phyloP scores from a whole-genome alignment of 2,888 invertebrate species.

The Onchidella celtica region DNA sequence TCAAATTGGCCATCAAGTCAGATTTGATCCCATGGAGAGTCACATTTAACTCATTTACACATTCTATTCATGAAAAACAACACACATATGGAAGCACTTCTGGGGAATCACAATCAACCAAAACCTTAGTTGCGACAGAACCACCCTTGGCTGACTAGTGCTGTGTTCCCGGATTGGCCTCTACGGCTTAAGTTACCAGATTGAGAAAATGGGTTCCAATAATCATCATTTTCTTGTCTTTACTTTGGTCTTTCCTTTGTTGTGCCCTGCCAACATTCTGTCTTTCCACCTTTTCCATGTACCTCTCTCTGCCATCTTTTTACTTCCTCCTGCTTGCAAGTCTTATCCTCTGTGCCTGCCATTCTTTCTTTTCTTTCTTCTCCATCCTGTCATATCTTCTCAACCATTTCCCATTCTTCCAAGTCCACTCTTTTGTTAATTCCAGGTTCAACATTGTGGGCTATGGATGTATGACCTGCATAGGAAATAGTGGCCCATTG shows the following conservation, averaged over 20 bases:
- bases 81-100: no score
- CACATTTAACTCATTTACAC: no score
- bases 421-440: not conserved
- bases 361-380: not conserved
- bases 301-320: not conserved
- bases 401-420: not conserved
- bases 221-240: not conserved
- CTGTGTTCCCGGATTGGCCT: no score
- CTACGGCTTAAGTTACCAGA: no score
- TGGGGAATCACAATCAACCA: no score
- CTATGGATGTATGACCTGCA: constrained; percentile 99
- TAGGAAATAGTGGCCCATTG: constrained; percentile 98
- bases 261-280: not conserved
- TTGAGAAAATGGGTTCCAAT: no score
- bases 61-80: no score
- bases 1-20: no score
- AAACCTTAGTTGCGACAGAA: no score
- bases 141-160: no score
- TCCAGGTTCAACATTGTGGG: constrained; percentile 93
- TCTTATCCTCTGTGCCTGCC: no score
- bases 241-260: not conserved
- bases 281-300: not conserved
- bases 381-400: not conserved
- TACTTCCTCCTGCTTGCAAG: not conserved
- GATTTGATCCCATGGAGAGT: no score